Evolutionary conservation across 2,888 invertebrate genomes (phyloP).

Genomic region (Mesochorus sp.): DNA sequence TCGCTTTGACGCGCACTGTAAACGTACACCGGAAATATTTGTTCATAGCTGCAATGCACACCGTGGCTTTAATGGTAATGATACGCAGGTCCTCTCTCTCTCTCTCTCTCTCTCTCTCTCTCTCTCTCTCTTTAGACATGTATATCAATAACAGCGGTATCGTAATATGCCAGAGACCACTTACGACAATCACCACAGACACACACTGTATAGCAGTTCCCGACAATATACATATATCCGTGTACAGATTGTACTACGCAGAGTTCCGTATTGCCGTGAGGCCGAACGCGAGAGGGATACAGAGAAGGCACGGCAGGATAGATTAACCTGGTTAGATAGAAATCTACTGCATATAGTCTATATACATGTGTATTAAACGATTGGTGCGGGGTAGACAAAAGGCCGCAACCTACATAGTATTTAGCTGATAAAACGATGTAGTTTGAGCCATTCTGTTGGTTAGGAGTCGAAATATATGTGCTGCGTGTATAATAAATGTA

Average conservation of each 20-base stretch:
- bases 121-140: no score
- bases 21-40: background rate
- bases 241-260: constrained; percentile 44
- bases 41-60: background rate
- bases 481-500: no score
- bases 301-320: constrained; percentile 61
- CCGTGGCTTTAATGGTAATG: background rate
- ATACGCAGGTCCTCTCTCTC: no score
- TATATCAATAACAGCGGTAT: background rate
- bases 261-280: constrained; percentile 33
- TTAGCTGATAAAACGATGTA: background rate
- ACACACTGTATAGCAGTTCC: no score
- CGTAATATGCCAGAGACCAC: no score
- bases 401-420: constrained; percentile 5
- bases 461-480: background rate
- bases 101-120: background rate
- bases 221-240: no score
- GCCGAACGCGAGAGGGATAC: constrained; percentile 30
- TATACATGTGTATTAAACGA: constrained; percentile 4
- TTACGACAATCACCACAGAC: no score
- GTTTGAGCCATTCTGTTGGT: background rate
- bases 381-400: constrained; percentile 4
- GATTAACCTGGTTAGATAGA: constrained; percentile 77
- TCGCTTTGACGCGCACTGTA: no score
- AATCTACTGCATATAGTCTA: constrained; percentile 66